These are phyloP conservation scores for Phytoseiulus persimilis DNA, from an alignment of 2,888 invertebrate genomes.

Conservation along the genomic window DNA sequence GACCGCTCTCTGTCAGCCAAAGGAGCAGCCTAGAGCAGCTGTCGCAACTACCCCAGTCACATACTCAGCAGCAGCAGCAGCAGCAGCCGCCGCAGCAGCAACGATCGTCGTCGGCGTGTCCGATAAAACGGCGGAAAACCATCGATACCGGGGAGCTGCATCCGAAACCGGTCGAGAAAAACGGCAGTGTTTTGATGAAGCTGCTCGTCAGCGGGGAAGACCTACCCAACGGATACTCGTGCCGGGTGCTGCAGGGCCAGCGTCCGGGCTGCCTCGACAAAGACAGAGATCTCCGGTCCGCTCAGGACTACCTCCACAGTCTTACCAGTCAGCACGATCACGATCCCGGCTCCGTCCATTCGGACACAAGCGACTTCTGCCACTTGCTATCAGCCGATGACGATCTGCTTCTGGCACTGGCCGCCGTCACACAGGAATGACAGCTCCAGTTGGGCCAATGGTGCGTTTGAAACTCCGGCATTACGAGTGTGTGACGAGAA, in stretches of 20 bases:
- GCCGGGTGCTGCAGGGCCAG: conserved; percentile 20
- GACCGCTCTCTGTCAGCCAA: conserved; percentile 16
- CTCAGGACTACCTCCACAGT: conserved; percentile 31
- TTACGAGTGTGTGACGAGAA: background rate
- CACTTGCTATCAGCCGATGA: conserved; percentile 33
- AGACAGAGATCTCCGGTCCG: conserved; percentile 33
- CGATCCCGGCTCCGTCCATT: conserved; percentile 9
- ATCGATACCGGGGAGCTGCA: conserved; percentile 42
- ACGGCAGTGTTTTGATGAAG: conserved; percentile 77
- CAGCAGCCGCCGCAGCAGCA: background rate
- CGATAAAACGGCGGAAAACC: conserved; percentile 30
- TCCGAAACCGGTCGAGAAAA: conserved; percentile 44
- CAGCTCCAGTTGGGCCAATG: background rate
- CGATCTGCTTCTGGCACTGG: conserved; percentile 27
- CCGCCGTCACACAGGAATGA: conserved; percentile 39
- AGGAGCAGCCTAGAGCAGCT: background rate
- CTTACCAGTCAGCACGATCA: conserved; percentile 20
- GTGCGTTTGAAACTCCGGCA: background rate
- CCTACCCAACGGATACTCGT: conserved; percentile 72
- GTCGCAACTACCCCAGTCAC: background rate
- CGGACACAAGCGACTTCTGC: conserved; percentile 31
- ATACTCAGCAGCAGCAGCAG: background rate
- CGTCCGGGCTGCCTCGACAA: background rate
- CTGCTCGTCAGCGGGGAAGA: conserved; percentile 90
- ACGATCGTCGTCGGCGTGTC: background rate